phyloP scores from a whole-genome alignment of 92 coral and sea anemone species.

The Epizoanthus ramosus region DNA sequence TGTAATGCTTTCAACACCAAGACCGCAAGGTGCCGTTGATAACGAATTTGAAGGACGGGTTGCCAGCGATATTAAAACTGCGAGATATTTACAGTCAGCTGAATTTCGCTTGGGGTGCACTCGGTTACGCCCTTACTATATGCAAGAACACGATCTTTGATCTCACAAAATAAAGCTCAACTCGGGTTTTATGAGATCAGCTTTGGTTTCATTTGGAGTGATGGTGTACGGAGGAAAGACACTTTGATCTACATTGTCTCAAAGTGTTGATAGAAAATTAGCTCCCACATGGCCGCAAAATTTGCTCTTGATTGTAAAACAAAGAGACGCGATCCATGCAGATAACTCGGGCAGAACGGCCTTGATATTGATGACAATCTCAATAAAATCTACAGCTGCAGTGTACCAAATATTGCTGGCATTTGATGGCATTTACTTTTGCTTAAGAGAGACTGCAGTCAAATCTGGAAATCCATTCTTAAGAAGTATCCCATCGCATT shows the following conservation, averaged over 20 bases:
- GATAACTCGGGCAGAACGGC: conserved; percentile 6
- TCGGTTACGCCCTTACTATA: not conserved
- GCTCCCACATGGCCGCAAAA: conserved; percentile 51
- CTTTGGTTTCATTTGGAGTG: conserved; percentile 13
- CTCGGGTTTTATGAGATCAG: not conserved
- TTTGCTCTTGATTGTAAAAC: conserved; percentile 39
- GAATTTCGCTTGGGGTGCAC: not conserved
- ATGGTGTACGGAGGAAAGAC: conserved; percentile 8
- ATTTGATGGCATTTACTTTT: not conserved
- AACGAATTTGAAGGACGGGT: conserved; percentile 13
- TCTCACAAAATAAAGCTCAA: conserved; percentile 6
- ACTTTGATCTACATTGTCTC: conserved; percentile 14
- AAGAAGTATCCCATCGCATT: not conserved
- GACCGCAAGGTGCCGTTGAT: conserved; percentile 5
- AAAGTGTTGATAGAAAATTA: conserved; percentile 46
- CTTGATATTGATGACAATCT: not conserved
- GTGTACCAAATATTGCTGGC: not conserved
- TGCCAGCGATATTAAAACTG: conserved; percentile 3
- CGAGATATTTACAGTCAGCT: not conserved
- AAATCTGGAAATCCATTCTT: not conserved
- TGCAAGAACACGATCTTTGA: not conserved
- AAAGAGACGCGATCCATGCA: conserved; percentile 30
- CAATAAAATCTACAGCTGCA: not conserved
- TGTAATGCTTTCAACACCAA: conserved; percentile 53
- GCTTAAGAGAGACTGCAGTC: not conserved